Percentiles rank a stretch among this genome's conserved stretches.
These are phyloP conservation scores for Falco naumanni DNA, from an alignment of 2,797 vertebrate species.

Conservation along the genomic window DNA sequence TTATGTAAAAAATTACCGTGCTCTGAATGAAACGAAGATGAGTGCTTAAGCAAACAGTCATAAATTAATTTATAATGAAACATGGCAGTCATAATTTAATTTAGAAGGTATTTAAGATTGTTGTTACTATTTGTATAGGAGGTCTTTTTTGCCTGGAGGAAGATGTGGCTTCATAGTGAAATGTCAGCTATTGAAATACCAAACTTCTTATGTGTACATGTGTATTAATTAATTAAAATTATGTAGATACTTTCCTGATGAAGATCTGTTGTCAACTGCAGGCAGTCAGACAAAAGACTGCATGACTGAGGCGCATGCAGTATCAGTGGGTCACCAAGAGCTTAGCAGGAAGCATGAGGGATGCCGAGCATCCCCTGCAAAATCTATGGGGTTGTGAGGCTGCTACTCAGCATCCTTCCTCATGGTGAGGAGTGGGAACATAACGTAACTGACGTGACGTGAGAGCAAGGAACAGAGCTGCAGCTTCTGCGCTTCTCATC, in stretches of 20 bases:
- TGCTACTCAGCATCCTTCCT: background rate
- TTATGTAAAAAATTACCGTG: slow-evolving; percentile 48
- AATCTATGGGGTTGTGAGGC: background rate
- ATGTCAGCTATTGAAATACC: slow-evolving; percentile 48
- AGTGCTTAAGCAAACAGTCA: slow-evolving; percentile 65
- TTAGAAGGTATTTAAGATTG: slow-evolving; percentile 65
- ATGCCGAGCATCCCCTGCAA: background rate
- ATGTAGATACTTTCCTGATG: slow-evolving; percentile 17
- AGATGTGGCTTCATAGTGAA: slow-evolving; percentile 34
- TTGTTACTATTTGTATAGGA: slow-evolving; percentile 50
- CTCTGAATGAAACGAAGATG: slow-evolving; percentile 54
- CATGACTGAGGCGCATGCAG: background rate
- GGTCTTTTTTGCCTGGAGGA: slow-evolving; percentile 59
- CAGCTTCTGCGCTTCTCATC: background rate
- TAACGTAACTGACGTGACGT: too few species aligned
- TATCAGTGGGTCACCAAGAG: background rate
- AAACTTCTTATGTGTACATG: background rate
- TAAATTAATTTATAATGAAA: slow-evolving; percentile 75
- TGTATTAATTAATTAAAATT: slow-evolving; percentile 55
- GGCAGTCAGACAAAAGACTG: background rate
- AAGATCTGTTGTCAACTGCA: slow-evolving; percentile 2
- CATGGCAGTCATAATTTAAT: slow-evolving; percentile 74
- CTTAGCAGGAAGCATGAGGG: background rate
- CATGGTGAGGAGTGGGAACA: rapidly evolving
- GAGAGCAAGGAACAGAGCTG: background rate